Conservation (phyloP, 64 coral and sea anemone genomes). For the Montipora efflorescens region DNA sequence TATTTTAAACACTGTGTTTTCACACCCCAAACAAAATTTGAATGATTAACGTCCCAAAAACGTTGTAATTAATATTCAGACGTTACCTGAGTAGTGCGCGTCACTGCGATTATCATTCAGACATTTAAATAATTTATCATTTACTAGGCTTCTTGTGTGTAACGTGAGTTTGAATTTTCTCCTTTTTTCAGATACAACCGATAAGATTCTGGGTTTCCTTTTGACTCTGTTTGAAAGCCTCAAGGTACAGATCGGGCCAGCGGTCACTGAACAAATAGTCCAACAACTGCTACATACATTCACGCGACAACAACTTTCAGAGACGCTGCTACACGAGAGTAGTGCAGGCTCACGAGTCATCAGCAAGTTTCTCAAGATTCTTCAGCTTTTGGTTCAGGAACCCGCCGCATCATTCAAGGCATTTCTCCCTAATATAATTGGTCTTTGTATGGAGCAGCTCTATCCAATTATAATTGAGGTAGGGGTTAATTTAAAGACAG, state of each 20-base stretch:
- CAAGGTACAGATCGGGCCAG: constrained; percentile 86
- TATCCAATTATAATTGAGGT: constrained; percentile 92
- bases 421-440: constrained; percentile 94
- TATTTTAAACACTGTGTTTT: too few species aligned
- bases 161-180: neutral
- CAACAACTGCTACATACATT: constrained; percentile 87
- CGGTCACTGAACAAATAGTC: constrained; percentile 94
- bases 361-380: constrained; percentile 88
- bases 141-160: neutral
- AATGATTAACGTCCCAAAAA: too few species aligned
- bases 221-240: constrained; percentile 84
- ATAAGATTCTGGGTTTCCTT: constrained; percentile 88
- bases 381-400: constrained; percentile 92
- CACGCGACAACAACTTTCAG: constrained; percentile 76
- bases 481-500: neutral
- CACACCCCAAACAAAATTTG: too few species aligned
- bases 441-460: constrained; percentile 92
- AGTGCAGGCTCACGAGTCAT: constrained; percentile 84
- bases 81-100: too few species aligned
- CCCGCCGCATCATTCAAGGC: constrained; percentile 90
- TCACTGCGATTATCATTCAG: too few species aligned
- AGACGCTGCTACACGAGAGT: constrained; percentile 90
- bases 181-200: constrained; percentile 71
- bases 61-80: too few species aligned
- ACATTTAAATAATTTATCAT: too few species aligned